phyloP scores from a whole-genome alignment of 2,888 invertebrate genomes.

The Xestia sexstrigata region DNA sequence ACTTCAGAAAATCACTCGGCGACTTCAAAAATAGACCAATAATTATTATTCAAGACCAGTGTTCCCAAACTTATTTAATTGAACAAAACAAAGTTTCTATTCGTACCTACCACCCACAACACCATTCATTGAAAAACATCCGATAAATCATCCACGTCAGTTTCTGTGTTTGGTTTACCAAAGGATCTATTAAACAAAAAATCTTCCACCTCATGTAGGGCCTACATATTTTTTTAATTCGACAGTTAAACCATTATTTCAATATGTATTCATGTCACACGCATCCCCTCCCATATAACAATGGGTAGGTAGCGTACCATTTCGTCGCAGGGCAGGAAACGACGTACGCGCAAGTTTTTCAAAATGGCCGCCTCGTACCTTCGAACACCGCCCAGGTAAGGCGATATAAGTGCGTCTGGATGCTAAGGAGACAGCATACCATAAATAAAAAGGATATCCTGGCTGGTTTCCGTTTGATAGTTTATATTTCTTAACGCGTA shows the following conservation, averaged over 20 bases:
- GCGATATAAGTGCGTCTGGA: slow-evolving; percentile 85
- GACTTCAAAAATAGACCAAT: slow-evolving; percentile 10
- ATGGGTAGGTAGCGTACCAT: slow-evolving; percentile 88
- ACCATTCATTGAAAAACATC: slow-evolving; percentile 37
- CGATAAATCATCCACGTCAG: slow-evolving; percentile 48
- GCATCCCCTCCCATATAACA: slow-evolving; percentile 87
- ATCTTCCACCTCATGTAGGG: slow-evolving; percentile 64
- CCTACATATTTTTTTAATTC: slow-evolving; percentile 78
- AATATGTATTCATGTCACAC: slow-evolving; percentile 84
- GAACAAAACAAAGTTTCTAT: slow-evolving; percentile 39
- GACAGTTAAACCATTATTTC: slow-evolving; percentile 77
- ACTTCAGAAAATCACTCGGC: neutral
- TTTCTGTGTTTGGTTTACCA: slow-evolving; percentile 64
- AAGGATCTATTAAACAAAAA: slow-evolving; percentile 64
- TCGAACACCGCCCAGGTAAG: slow-evolving; percentile 76
- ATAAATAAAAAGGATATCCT: slow-evolving; percentile 87
- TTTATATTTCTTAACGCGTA: slow-evolving; percentile 71
- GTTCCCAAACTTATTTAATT: slow-evolving; percentile 34
- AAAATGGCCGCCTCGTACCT: slow-evolving; percentile 82
- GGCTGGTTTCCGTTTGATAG: slow-evolving; percentile 81
- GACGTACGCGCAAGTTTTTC: slow-evolving; percentile 85
- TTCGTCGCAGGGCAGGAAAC: slow-evolving; percentile 90
- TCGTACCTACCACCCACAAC: slow-evolving; percentile 8
- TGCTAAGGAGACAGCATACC: slow-evolving; percentile 84
- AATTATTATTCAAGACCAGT: slow-evolving; percentile 35